phyloP scores from a whole-genome alignment of 1,140 invertebrate species.

The Bombus soroeensis region DNA sequence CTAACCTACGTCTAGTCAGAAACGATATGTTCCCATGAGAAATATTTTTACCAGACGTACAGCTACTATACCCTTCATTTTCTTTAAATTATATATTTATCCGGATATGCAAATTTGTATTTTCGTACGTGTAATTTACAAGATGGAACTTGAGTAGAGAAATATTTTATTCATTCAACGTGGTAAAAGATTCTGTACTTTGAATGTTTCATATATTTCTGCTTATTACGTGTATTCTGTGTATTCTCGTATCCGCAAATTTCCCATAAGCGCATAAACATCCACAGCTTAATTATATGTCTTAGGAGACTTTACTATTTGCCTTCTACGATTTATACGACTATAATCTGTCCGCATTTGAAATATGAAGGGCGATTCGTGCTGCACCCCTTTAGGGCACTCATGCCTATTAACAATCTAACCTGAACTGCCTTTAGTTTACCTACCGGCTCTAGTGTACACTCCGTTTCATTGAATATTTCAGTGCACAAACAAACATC shows the following conservation, averaged over 20 bases:
- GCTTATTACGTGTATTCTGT: too few relatives aligned
- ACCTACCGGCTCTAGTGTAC: slow-evolving; percentile 1
- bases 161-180: neutral
- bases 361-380: neutral
- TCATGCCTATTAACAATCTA: slow-evolving; percentile 19
- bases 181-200: neutral
- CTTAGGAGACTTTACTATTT: too few relatives aligned
- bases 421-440: neutral
- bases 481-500: slow-evolving; percentile 18
- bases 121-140: too few relatives aligned
- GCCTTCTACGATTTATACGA: neutral
- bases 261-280: too few relatives aligned
- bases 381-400: neutral
- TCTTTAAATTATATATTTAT: too few relatives aligned
- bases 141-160: neutral
- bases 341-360: too few relatives aligned
- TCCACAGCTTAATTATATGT: neutral
- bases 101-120: too few relatives aligned
- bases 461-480: slow-evolving; percentile 26
- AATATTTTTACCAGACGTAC: neutral
- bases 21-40: neutral
- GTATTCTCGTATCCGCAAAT: too few relatives aligned
- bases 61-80: too few relatives aligned
- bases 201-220: neutral
- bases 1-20: neutral